Base-by-base conservation (phyloP, 2,797 vertebrate genomes). In the Acrocephalus scirpaceus region DNA sequence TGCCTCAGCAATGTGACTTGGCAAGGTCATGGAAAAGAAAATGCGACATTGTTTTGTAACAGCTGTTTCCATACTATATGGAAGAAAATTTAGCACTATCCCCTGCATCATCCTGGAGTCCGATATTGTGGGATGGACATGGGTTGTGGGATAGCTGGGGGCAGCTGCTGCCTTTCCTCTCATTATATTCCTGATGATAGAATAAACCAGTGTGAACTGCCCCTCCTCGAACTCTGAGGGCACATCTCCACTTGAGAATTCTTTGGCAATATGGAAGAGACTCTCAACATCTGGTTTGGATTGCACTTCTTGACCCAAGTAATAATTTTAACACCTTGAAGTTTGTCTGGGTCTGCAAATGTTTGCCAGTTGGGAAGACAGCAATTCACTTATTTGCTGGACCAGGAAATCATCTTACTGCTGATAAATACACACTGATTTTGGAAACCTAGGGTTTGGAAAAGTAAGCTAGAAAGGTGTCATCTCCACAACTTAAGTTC, bases 391-490 rank as follows among this genome's bases (percentile, higher is more conserved):
- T 86, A 53, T 42, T 76, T 6, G 5, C 74, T 66, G 58, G 66
- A 34, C 54, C 17, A 40, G n/a, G 57, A 90, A 42, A 85, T 64
- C 50, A 61, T 70, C 62, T 88, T 88, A 50, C 27, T 76, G 74
- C 67, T 84, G 73, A 48, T 57, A 76, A 69, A 76, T 78, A 60
- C 32, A 53, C 53, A 30, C 44, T 58, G 21, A 11, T 40, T 73
- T 67, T 74, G 53, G 71, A 90, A 94, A 88, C n/a, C 72, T 44
- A 30, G 25, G 25, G 9, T 57, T 86, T 90, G 72, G 77, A 86
- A 96, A 95, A 86, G 40, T 53, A 54, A 93, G 54, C 38, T 69
- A 54, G 70, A 86, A 88, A 92, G 61, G 60, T 96, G 88, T 73
- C 29, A 26, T 71, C 21, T 76, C 50, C 67, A 84, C 38, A 62